phyloP scores from a whole-genome alignment of 2,888 invertebrate species.

The Drosophila borealis region DNA sequence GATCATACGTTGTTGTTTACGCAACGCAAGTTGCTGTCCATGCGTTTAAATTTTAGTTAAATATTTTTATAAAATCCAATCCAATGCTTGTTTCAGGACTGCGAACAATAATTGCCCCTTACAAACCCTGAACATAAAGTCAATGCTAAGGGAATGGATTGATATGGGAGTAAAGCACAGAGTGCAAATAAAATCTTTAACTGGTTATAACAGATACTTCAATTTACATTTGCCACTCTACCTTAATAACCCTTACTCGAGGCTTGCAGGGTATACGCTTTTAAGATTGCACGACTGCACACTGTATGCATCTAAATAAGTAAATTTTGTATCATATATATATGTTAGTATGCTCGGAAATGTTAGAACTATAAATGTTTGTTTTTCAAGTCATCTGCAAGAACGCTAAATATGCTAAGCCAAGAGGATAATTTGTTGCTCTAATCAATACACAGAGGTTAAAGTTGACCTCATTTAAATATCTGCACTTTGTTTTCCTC shows the following conservation, averaged over 20 bases:
- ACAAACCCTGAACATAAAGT: not conserved
- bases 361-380: not conserved
- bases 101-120: not conserved
- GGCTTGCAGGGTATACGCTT: not conserved
- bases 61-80: slow-evolving; percentile 11
- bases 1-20: slow-evolving; percentile 65
- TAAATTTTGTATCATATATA: not conserved
- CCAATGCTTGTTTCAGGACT: not conserved
- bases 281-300: not conserved
- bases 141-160: not conserved
- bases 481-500: too few relatives aligned
- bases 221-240: too few relatives aligned
- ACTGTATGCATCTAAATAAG: not conserved
- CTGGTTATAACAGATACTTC: not conserved
- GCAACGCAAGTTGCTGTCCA: slow-evolving; percentile 11
- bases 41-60: slow-evolving; percentile 21
- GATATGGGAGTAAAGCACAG: not conserved
- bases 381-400: not conserved
- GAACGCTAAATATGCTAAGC: not conserved
- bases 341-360: not conserved
- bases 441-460: too few relatives aligned
- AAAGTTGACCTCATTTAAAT: too few relatives aligned
- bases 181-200: not conserved
- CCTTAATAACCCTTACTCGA: too few relatives aligned
- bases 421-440: too few relatives aligned